Conservation (phyloP, 2,113 vertebrate species). For the Emydocephalus ijimae region DNA sequence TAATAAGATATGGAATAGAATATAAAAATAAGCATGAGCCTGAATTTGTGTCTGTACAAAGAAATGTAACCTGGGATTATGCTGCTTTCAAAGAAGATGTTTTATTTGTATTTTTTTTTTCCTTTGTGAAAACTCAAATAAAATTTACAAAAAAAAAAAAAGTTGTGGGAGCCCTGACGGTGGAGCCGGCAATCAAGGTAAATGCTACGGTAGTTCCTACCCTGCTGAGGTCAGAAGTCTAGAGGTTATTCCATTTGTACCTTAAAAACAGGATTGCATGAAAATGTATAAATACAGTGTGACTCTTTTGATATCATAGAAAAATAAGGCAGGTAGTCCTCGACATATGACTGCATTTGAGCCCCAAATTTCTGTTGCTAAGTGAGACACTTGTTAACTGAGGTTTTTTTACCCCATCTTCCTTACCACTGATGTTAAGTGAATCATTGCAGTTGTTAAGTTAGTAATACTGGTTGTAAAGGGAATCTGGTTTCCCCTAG, state of each 20-base stretch:
- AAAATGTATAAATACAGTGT: background rate
- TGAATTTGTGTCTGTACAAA: too few relatives aligned
- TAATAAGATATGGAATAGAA: too few relatives aligned
- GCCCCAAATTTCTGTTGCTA: background rate
- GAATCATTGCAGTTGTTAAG: background rate
- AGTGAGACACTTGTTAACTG: background rate
- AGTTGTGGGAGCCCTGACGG: background rate
- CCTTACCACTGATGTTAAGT: background rate
- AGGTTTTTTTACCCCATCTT: background rate
- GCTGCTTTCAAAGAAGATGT: too few relatives aligned
- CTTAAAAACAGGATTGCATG: background rate
- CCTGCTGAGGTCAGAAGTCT: background rate
- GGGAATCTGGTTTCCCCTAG: background rate
- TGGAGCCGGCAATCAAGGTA: background rate
- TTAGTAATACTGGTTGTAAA: background rate
- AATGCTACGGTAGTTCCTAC: background rate
- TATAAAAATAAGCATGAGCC: too few relatives aligned
- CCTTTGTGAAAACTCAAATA: too few relatives aligned
- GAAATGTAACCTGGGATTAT: too few relatives aligned
- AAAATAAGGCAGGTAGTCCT: background rate
- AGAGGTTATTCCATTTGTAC: background rate
- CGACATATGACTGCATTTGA: background rate
- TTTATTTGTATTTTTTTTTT: too few relatives aligned
- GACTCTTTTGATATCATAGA: background rate
- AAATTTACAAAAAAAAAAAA: background rate